Base-by-base conservation (phyloP, 2,113 vertebrate species). In the Todiramphus chloris region DNA sequence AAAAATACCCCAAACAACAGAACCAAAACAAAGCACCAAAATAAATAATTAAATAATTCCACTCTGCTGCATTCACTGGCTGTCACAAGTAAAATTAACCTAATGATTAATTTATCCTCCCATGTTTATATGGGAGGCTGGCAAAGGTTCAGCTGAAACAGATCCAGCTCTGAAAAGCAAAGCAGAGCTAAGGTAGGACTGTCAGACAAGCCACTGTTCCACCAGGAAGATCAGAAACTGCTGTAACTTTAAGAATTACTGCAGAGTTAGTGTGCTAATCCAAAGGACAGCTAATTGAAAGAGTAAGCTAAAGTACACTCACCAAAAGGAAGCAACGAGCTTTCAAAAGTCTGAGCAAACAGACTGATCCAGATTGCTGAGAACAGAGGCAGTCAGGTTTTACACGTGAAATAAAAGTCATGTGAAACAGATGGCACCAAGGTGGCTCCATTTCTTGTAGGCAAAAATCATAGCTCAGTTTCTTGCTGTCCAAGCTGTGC, bases 121-220 rank as follows among this genome's bases (percentile, higher is more conserved):
- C 24, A 0, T 90, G 90, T 93, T 96, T 89, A 91, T 33, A 93
- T 1, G 41, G 39, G 48, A 93, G 77, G 69, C 58, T 94, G 89
- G 94, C 92, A 93, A 2, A 4, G 25, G 84, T 39, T 93, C 92
- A 95, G 77, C 5, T 95, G 94, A 92, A 94, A 94, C 50, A 73
- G 41, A 76, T 70, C 77, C 91, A 89, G 13, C 27, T 87, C 28
- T 58, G 74, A 82, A 81, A 87, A 88, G 75, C 67, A 74, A 85
- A 96, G 79, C 75, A 93, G 67, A 87, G 91, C 56, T 79, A 83
- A 93, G 93, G 89, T 87, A 53, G 81, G 87, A 55, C 79, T 85
- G 50, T 76, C 81, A 87, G 75, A 20, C 67, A 55, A 91, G 58
- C 60, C 78, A 58, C n/a, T 46, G 39, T 37, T 92, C 62, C 24